Percentiles rank a stretch among this genome's conserved stretches.
These are phyloP conservation scores for Bradysia coprophila DNA, from an alignment of 1,140 invertebrate genomes.

Conservation along the genomic window DNA sequence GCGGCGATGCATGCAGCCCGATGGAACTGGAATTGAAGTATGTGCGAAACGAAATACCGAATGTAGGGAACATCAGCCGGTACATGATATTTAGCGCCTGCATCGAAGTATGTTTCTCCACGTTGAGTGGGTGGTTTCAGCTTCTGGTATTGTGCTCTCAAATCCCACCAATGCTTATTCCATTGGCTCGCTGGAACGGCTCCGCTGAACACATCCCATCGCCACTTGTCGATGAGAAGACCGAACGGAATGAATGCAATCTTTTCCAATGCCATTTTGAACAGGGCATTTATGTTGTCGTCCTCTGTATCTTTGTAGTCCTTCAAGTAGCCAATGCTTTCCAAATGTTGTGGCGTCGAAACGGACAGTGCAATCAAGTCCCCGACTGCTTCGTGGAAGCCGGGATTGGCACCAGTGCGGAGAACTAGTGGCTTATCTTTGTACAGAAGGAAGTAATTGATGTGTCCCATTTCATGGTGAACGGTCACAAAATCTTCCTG, in stretches of 20 bases:
- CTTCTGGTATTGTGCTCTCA: slow-evolving; percentile 33
- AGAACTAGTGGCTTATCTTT: slow-evolving; percentile 43
- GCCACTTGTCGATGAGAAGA: slow-evolving; percentile 30
- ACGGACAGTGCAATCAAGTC: slow-evolving; percentile 46
- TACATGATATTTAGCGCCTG: slow-evolving; percentile 42
- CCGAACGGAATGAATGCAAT: slow-evolving; percentile 37
- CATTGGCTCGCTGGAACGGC: slow-evolving; percentile 25
- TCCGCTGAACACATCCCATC: slow-evolving; percentile 36
- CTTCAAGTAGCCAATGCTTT: slow-evolving; percentile 10
- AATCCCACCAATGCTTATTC: slow-evolving; percentile 39
- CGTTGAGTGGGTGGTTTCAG: slow-evolving; percentile 31
- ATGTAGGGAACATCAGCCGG: slow-evolving; percentile 31
- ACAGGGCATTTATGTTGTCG: slow-evolving; percentile 30
- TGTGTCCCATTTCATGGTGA: slow-evolving; percentile 66
- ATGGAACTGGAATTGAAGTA: slow-evolving; percentile 45
- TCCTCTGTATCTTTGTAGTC: slow-evolving; percentile 17
- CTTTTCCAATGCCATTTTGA: slow-evolving; percentile 37
- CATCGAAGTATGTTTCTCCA: slow-evolving; percentile 34
- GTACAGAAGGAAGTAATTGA: slow-evolving; percentile 55
- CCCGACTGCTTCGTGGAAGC: slow-evolving; percentile 56
- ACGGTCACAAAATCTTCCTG: slow-evolving; percentile 44
- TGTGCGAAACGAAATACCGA: slow-evolving; percentile 39
- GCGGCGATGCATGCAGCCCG: slow-evolving; percentile 35
- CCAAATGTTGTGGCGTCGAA: slow-evolving; percentile 33
- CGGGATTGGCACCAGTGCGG: slow-evolving; percentile 53